phyloP scores from a whole-genome alignment of 2,888 invertebrate genomes.

The Chalcis sispes region DNA sequence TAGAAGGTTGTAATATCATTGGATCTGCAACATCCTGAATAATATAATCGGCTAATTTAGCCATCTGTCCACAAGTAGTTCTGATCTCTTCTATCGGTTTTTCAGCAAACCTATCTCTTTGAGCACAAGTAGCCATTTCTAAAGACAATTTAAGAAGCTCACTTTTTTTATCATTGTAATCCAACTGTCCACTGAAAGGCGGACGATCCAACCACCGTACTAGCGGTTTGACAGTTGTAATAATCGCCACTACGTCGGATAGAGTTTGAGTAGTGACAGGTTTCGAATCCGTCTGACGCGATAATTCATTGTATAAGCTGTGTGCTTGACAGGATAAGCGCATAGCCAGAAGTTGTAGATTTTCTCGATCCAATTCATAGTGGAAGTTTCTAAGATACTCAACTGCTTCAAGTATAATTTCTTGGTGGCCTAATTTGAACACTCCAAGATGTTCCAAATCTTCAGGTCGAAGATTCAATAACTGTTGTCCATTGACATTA shows the following conservation, averaged over 20 bases:
- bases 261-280: constrained; percentile 88
- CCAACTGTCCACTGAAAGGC: constrained; percentile 81
- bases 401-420: constrained; percentile 93
- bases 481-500: constrained; percentile 87
- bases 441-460: constrained; percentile 93
- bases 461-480: constrained; percentile 90
- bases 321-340: constrained; percentile 90
- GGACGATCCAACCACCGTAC: constrained; percentile 92
- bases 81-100: constrained; percentile 88
- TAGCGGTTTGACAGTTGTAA: constrained; percentile 90
- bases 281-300: constrained; percentile 77
- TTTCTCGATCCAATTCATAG: constrained; percentile 93
- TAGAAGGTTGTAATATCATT: constrained; percentile 92
- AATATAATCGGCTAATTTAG: constrained; percentile 89
- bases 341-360: constrained; percentile 91
- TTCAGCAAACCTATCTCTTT: constrained; percentile 92
- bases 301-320: constrained; percentile 84
- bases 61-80: constrained; percentile 85
- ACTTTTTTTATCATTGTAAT: constrained; percentile 84
- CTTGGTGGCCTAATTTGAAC: constrained; percentile 93
- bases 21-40: constrained; percentile 93
- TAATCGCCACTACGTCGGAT: constrained; percentile 90
- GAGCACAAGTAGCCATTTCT: constrained; percentile 93
- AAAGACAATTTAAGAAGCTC: constrained; percentile 87
- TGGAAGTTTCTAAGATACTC: constrained; percentile 93